Evolutionary conservation across 2,888 invertebrate species (phyloP).

Genomic region (Agrochola macilenta): DNA sequence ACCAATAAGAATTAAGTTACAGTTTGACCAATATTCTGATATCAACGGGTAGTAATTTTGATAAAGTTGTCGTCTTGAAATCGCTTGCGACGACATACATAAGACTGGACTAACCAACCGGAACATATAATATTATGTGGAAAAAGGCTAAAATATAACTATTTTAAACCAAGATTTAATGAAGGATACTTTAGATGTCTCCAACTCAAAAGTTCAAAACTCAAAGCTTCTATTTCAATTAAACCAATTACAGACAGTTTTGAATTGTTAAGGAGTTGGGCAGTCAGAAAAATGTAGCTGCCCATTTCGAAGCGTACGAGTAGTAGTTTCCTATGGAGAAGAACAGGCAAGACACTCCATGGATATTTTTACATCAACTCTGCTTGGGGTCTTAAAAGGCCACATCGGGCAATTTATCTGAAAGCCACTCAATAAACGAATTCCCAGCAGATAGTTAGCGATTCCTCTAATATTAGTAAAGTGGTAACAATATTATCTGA

Average conservation of each 20-base stretch:
- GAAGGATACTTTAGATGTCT: not conserved
- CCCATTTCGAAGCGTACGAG: too few relatives aligned
- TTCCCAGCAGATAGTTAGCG: not conserved
- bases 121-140: not conserved
- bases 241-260: too few relatives aligned
- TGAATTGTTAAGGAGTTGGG: too few relatives aligned
- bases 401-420: not conserved
- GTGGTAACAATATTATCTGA: not conserved
- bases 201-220: not conserved
- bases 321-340: too few relatives aligned
- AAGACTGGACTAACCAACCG: not conserved
- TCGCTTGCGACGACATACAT: too few relatives aligned
- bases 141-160: not conserved
- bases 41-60: too few relatives aligned
- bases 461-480: too few relatives aligned
- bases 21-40: too few relatives aligned
- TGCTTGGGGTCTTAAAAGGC: not conserved
- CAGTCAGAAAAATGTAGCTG: too few relatives aligned
- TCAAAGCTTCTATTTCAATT: not conserved
- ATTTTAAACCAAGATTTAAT: not conserved
- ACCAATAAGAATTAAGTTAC: too few relatives aligned
- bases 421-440: not conserved
- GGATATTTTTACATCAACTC: not conserved
- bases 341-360: too few relatives aligned
- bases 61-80: too few relatives aligned